A percentile compares a stretch with the other conserved stretches of the same genome.
These are phyloP conservation scores for Drosophila lutescens DNA, from an alignment of 2,888 invertebrate species.

Conservation along the genomic window DNA sequence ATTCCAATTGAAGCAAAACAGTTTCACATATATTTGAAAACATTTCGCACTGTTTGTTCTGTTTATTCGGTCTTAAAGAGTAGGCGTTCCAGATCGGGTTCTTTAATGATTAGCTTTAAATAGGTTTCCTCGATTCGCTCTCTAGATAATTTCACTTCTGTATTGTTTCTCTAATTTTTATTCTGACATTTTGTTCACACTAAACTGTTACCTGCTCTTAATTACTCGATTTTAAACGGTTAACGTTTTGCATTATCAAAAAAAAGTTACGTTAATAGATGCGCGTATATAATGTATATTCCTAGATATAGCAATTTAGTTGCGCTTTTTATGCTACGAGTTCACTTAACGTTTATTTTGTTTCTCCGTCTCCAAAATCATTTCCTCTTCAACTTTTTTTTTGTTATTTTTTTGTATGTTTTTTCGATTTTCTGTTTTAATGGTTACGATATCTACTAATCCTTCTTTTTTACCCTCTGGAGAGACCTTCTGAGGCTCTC, in stretches of 20 bases:
- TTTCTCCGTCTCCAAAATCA: slow-evolving; percentile 13
- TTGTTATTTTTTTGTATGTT: not conserved
- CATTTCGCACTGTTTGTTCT: slow-evolving; percentile 6
- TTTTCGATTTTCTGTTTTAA: not conserved
- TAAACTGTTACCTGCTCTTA: not conserved
- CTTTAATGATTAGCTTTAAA: slow-evolving; percentile 16
- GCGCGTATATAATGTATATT: slow-evolving; percentile 26
- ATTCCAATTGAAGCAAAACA: slow-evolving; percentile 14
- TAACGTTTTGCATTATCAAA: slow-evolving; percentile 32
- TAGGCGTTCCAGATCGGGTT: slow-evolving; percentile 12
- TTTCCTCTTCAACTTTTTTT: not conserved
- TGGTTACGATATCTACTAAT: slow-evolving; percentile 8
- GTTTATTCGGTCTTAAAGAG: slow-evolving; percentile 10
- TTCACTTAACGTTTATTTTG: slow-evolving; percentile 27
- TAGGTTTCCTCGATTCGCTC: slow-evolving; percentile 7
- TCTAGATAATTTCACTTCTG: slow-evolving; percentile 15
- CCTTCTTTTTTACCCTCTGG: slow-evolving; percentile 9
- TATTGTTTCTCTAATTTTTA: not conserved
- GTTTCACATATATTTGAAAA: slow-evolving; percentile 19
- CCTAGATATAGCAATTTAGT: slow-evolving; percentile 40
- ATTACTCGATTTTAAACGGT: slow-evolving; percentile 30
- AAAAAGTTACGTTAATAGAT: slow-evolving; percentile 32
- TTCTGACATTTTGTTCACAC: not conserved
- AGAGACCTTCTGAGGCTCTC: slow-evolving; percentile 16
- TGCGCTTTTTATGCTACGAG: slow-evolving; percentile 33